Percentiles rank a stretch among this genome's conserved stretches.
Conservation (phyloP, 2,888 invertebrate species). For the Agrilus mali region DNA sequence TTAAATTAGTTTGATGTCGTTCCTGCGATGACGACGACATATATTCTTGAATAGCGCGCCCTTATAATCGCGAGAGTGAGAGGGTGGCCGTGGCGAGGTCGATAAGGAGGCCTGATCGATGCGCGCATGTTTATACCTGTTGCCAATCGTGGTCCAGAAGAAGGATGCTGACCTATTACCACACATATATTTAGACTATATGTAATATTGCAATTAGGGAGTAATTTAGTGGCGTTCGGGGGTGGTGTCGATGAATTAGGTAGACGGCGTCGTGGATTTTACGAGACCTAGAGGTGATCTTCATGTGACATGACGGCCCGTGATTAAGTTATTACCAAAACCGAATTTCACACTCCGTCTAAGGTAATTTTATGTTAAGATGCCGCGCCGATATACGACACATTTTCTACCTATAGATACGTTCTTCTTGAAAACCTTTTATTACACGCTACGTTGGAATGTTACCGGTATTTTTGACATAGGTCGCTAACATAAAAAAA, state of each 20-base stretch:
- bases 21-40: slow-evolving; percentile 5
- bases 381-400: no score
- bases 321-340: no score
- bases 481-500: no score
- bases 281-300: no score
- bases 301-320: no score
- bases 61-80: slow-evolving; percentile 8
- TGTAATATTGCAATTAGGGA: slow-evolving; percentile 13
- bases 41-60: slow-evolving; percentile 3
- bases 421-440: no score
- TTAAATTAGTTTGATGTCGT: slow-evolving; percentile 10
- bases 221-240: slow-evolving; percentile 12
- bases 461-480: no score
- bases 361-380: no score
- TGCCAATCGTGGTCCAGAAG: slow-evolving; percentile 17
- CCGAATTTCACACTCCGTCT: no score
- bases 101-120: slow-evolving; percentile 9
- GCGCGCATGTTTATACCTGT: slow-evolving; percentile 20
- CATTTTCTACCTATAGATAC: no score
- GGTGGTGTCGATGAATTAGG: slow-evolving; percentile 8
- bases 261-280: no score
- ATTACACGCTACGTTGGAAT: no score
- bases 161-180: slow-evolving; percentile 18
- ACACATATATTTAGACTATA: slow-evolving; percentile 7
- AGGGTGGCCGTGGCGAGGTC: slow-evolving; percentile 9